These are phyloP conservation scores for Neoniphon sammara DNA, from an alignment of 2,797 vertebrate species.

Conservation along the genomic window DNA sequence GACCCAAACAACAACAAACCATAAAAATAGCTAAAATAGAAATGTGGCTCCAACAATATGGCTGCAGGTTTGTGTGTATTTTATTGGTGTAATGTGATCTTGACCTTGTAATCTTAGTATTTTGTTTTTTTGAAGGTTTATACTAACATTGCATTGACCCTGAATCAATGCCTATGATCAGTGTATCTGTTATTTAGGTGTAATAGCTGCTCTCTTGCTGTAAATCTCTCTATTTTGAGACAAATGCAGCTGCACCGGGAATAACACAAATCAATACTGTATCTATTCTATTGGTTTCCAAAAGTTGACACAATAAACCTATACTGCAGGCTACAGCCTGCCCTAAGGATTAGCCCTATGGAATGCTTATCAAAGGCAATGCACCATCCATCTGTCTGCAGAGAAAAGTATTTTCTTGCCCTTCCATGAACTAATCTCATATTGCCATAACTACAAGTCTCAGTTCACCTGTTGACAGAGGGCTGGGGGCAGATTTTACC, in stretches of 20 bases:
- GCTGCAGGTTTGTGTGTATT: slow-evolving; percentile 40
- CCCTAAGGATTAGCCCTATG: slow-evolving; percentile 54
- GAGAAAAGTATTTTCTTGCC: slow-evolving; percentile 48
- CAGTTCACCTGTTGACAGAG: slow-evolving; percentile 69
- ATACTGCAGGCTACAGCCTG: slow-evolving; percentile 28
- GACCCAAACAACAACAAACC: slow-evolving; percentile 63
- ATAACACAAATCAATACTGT: neutral
- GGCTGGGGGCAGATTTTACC: slow-evolving; percentile 55
- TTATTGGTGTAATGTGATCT: slow-evolving; percentile 51
- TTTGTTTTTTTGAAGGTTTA: slow-evolving; percentile 50
- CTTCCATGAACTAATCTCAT: slow-evolving; percentile 70
- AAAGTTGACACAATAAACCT: neutral
- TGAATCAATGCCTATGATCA: slow-evolving; percentile 41
- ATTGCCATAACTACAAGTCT: slow-evolving; percentile 58
- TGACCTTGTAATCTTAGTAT: slow-evolving; percentile 55
- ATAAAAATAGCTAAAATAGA: slow-evolving; percentile 55
- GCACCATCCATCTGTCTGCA: slow-evolving; percentile 45
- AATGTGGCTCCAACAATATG: slow-evolving; percentile 37
- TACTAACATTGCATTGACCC: slow-evolving; percentile 51
- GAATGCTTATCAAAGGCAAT: slow-evolving; percentile 65
- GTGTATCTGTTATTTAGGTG: slow-evolving; percentile 19
- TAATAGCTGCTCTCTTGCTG: slow-evolving; percentile 22
- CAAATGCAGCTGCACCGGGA: slow-evolving; percentile 26
- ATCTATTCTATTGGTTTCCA: neutral
- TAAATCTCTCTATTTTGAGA: slow-evolving; percentile 51